Conservation (phyloP, 2,888 invertebrate species). For the Acanthopleura granulata region DNA sequence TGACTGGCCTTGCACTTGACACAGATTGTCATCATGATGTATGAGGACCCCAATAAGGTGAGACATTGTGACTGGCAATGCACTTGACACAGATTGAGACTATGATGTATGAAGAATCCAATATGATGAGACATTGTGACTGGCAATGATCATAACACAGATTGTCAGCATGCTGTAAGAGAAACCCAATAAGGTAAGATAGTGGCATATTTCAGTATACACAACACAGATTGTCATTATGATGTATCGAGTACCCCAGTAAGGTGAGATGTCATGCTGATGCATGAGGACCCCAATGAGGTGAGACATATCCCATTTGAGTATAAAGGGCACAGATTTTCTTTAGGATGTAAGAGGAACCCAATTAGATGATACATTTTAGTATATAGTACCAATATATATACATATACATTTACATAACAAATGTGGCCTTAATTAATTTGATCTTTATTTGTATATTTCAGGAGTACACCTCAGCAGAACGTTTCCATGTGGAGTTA, state of each 20-base stretch:
- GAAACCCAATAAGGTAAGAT: constrained; percentile 88
- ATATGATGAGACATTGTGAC: constrained; percentile 76
- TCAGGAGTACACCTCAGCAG: constrained; percentile 78
- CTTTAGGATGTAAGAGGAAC: no score
- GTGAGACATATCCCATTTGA: background rate
- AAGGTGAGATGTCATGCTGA: constrained; percentile 74
- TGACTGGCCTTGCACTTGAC: constrained; percentile 84
- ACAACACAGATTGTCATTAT: constrained; percentile 99
- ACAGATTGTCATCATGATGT: constrained; percentile 96
- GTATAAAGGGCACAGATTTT: no score
- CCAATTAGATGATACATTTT: no score
- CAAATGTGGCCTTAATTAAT: no score
- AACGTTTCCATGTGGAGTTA: constrained; percentile 94
- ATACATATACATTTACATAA: no score
- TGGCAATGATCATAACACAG: constrained; percentile 88
- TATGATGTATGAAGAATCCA: constrained; percentile 97
- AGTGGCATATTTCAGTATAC: constrained; percentile 73
- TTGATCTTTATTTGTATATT: constrained; percentile 20
- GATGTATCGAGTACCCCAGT: constrained; percentile 96
- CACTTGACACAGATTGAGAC: constrained; percentile 99
- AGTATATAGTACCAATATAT: no score
- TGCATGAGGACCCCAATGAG: background rate
- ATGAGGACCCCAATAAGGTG: constrained; percentile 97
- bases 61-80: background rate
- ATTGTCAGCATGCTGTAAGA: constrained; percentile 96